These are phyloP conservation scores for Microctenopoma steveboyesi DNA, from an alignment of 2,797 vertebrate genomes.

Conservation along the genomic window DNA sequence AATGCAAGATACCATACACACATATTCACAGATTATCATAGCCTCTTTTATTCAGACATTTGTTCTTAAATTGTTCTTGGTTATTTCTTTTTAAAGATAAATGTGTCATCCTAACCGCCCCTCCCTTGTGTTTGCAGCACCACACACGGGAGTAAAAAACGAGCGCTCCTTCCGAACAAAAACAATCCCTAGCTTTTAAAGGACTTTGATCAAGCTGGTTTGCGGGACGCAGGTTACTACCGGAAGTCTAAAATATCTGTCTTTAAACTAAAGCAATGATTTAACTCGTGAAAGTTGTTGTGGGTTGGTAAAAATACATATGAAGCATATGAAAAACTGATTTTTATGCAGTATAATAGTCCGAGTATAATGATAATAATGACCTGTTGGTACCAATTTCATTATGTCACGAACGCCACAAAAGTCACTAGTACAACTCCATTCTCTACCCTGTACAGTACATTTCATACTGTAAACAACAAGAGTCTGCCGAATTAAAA, in stretches of 20 bases:
- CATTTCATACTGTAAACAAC: too few species aligned
- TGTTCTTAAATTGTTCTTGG: neutral
- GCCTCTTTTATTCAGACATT: neutral
- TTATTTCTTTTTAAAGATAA: constrained; percentile 4
- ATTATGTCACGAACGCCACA: too few species aligned
- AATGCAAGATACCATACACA: too few species aligned
- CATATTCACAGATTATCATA: neutral
- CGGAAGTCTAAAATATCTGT: neutral
- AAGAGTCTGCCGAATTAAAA: too few species aligned
- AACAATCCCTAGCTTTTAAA: constrained; percentile 70
- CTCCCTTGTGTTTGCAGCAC: neutral
- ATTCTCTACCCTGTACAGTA: too few species aligned
- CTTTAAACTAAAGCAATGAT: constrained; percentile 22
- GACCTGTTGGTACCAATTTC: neutral
- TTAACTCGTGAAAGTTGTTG: too few species aligned
- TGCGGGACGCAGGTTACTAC: fast-evolving
- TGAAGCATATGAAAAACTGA: neutral
- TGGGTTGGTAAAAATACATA: too few species aligned
- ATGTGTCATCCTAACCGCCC: constrained; percentile 30
- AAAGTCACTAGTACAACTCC: too few species aligned
- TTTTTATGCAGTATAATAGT: neutral
- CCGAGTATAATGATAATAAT: neutral
- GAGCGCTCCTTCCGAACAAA: constrained; percentile 62
- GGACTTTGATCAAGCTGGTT: constrained; percentile 22
- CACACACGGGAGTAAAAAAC: constrained; percentile 36